Conservation (phyloP, 2,888 invertebrate species). For the Podabrus alpinus region DNA sequence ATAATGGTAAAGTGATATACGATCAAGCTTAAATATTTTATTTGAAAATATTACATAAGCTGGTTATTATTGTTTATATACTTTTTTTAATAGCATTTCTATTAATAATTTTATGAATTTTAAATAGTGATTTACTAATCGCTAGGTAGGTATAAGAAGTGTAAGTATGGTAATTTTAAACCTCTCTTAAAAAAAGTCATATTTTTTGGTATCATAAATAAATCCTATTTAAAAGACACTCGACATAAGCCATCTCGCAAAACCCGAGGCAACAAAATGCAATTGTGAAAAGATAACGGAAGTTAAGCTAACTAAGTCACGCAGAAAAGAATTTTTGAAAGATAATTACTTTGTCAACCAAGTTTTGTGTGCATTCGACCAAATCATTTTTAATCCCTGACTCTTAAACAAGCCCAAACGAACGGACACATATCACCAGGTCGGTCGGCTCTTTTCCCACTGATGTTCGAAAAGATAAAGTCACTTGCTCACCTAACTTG, state of each 20-base stretch:
- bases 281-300: slow-evolving; percentile 6
- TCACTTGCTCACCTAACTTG: slow-evolving; percentile 15
- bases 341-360: slow-evolving; percentile 33
- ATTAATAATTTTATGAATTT: not conserved
- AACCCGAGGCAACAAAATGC: not conserved
- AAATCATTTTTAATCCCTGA: slow-evolving; percentile 13
- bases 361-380: slow-evolving; percentile 20
- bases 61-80: not conserved
- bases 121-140: not conserved
- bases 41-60: not conserved
- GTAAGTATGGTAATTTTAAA: not conserved
- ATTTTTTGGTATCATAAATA: not conserved
- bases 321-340: slow-evolving; percentile 32
- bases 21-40: not conserved
- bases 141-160: not conserved
- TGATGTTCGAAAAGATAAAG: slow-evolving; percentile 26
- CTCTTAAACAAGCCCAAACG: not conserved
- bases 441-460: not conserved
- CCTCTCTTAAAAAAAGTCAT: not conserved
- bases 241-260: not conserved
- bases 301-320: slow-evolving; percentile 19
- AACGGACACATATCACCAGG: slow-evolving; percentile 12
- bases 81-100: not conserved
- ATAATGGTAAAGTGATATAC: not conserved
- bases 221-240: not conserved